phyloP scores from a whole-genome alignment of 1,140 invertebrate genomes.

The Daktulosphaira vitifoliae region DNA sequence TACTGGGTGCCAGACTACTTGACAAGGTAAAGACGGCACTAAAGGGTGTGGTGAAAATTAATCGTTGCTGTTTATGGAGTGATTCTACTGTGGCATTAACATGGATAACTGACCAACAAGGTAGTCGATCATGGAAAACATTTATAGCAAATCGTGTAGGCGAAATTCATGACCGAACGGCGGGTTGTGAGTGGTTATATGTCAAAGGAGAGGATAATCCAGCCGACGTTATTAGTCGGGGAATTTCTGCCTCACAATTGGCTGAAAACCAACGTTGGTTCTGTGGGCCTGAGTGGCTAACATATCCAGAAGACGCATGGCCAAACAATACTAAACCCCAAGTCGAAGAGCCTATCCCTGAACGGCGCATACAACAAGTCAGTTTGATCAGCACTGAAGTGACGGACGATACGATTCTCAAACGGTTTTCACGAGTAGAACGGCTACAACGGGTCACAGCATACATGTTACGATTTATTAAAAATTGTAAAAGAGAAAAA shows the following conservation, averaged over 20 bases:
- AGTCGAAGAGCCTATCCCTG: no score
- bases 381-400: no score
- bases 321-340: no score
- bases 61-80: slow-evolving; percentile 34
- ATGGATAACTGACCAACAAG: slow-evolving; percentile 41
- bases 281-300: slow-evolving; percentile 16
- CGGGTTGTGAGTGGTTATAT: slow-evolving; percentile 42
- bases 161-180: slow-evolving; percentile 40
- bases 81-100: slow-evolving; percentile 43
- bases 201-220: slow-evolving; percentile 43
- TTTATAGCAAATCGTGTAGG: slow-evolving; percentile 44
- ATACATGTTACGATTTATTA: no score
- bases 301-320: neutral
- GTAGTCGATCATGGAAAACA: slow-evolving; percentile 40
- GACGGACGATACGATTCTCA: no score
- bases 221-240: slow-evolving; percentile 45
- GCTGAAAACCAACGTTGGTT: slow-evolving; percentile 36
- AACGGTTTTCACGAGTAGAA: no score
- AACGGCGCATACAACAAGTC: no score
- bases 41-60: neutral
- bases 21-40: slow-evolving; percentile 34
- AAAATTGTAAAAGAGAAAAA: no score
- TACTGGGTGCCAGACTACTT: no score
- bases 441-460: no score
- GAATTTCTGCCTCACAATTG: slow-evolving; percentile 37